phyloP scores from a whole-genome alignment of 2,888 invertebrate species.

The Phyllotreta striolata region DNA sequence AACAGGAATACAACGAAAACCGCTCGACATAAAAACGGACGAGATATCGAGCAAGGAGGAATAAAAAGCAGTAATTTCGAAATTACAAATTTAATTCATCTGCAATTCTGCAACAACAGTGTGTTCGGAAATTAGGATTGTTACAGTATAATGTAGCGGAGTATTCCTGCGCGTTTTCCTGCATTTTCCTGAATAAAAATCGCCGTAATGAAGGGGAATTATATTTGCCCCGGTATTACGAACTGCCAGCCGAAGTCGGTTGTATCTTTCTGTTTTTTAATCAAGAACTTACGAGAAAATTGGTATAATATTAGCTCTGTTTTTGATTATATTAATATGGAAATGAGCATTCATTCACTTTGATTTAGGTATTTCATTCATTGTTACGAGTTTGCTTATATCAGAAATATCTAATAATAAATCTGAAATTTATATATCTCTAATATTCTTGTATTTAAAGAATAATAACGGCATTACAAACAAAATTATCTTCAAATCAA shows the following conservation, averaged over 20 bases:
- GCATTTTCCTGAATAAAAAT: constrained; percentile 45
- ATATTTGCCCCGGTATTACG: constrained; percentile 50
- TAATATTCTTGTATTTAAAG: too few species aligned
- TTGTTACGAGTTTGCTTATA: too few species aligned
- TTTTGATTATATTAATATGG: too few species aligned
- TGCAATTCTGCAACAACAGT: constrained; percentile 43
- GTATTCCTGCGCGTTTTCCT: constrained; percentile 39
- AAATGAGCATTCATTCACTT: too few species aligned
- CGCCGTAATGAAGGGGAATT: constrained; percentile 49
- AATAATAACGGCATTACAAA: too few species aligned
- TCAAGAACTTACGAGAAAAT: too few species aligned
- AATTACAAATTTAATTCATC: constrained; percentile 47
- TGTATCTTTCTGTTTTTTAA: constrained; percentile 22
- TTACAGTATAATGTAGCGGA: constrained; percentile 50
- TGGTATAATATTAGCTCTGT: too few species aligned
- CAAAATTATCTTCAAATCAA: too few species aligned
- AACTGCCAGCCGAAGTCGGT: constrained; percentile 42
- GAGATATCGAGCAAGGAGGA: constrained; percentile 34
- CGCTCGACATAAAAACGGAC: constrained; percentile 19
- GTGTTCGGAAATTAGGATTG: constrained; percentile 51
- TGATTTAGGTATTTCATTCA: too few species aligned
- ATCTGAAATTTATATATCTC: too few species aligned
- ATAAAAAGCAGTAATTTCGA: constrained; percentile 48
- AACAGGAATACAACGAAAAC: constrained; percentile 22
- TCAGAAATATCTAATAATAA: too few species aligned